These are phyloP conservation scores for Drosophila orena DNA, from an alignment of 1,140 invertebrate genomes.

Conservation along the genomic window DNA sequence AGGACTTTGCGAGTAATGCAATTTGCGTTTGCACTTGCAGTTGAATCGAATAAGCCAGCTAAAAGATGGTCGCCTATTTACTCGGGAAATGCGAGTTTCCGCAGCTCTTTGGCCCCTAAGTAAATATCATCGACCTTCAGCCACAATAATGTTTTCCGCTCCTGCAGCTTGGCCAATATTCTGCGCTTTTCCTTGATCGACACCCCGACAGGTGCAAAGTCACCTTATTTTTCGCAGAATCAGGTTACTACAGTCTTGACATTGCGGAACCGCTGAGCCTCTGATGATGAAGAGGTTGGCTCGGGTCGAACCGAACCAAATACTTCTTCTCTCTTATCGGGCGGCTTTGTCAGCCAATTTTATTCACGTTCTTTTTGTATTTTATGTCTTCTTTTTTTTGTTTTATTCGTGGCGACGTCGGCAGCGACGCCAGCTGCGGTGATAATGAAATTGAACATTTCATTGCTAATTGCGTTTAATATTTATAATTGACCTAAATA, in stretches of 20 bases:
- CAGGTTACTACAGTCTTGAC: slow-evolving; percentile 76
- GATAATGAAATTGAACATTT: slow-evolving; percentile 84
- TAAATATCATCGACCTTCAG: background rate
- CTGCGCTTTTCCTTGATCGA: no score
- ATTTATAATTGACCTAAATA: slow-evolving; percentile 83
- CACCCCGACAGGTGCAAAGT: no score
- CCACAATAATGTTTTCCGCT: background rate
- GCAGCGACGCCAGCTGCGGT: slow-evolving; percentile 42
- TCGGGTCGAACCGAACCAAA: slow-evolving; percentile 9
- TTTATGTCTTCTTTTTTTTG: slow-evolving; percentile 4
- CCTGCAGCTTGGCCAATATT: background rate
- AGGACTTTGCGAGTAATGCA: slow-evolving; percentile 51
- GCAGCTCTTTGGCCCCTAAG: no score
- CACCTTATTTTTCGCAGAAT: slow-evolving; percentile 45
- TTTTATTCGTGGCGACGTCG: slow-evolving; percentile 4
- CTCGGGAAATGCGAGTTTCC: slow-evolving; percentile 8
- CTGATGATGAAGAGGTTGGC: slow-evolving; percentile 21
- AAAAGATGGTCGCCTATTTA: background rate
- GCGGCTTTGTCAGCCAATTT: slow-evolving; percentile 50
- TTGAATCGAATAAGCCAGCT: slow-evolving; percentile 20
- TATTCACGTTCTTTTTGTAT: background rate
- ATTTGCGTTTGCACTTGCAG: slow-evolving; percentile 14
- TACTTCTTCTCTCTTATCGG: slow-evolving; percentile 51
- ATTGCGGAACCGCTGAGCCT: slow-evolving; percentile 54
- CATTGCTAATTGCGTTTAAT: slow-evolving; percentile 84